Evolutionary conservation across 1,140 invertebrate species (phyloP).

Genomic region (Anoplophora glabripennis): DNA sequence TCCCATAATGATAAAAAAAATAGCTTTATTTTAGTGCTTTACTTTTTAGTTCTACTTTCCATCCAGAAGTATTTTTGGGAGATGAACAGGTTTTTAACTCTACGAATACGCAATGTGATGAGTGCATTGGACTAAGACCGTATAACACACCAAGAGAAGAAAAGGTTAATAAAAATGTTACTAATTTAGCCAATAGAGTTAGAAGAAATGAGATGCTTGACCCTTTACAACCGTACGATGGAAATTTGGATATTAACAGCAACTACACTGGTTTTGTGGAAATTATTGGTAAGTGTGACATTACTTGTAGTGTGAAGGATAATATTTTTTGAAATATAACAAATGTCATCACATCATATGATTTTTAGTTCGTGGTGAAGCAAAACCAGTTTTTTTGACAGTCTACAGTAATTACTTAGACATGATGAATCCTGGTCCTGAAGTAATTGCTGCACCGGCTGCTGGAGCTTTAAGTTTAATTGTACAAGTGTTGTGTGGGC

Average conservation of each 20-base stretch:
- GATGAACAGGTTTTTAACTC: constrained; percentile 57
- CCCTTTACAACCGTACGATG: constrained; percentile 58
- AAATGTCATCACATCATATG: not conserved
- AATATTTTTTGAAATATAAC: constrained; percentile 6
- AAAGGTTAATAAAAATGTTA: constrained; percentile 28
- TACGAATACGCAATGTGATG: constrained; percentile 49
- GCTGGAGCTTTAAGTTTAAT: constrained; percentile 47
- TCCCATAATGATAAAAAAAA: not conserved
- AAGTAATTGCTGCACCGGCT: constrained; percentile 43
- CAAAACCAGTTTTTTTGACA: constrained; percentile 42
- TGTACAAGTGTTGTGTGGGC: constrained; percentile 57
- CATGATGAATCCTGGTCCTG: constrained; percentile 54
- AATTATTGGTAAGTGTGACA: constrained; percentile 64
- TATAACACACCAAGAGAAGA: constrained; percentile 47
- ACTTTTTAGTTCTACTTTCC: constrained; percentile 52
- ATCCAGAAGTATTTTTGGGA: constrained; percentile 64
- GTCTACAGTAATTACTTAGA: constrained; percentile 60
- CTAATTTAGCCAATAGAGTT: constrained; percentile 35
- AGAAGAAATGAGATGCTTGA: constrained; percentile 36
- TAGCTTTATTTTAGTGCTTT: not conserved
- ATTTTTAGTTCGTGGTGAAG: constrained; percentile 32
- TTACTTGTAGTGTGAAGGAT: constrained; percentile 4
- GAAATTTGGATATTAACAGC: constrained; percentile 66
- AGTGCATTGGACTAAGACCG: constrained; percentile 54
- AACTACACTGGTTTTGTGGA: constrained; percentile 84